Evolutionary conservation across 1,140 invertebrate genomes (phyloP).

Genomic region (Apocrypta bakeri): DNA sequence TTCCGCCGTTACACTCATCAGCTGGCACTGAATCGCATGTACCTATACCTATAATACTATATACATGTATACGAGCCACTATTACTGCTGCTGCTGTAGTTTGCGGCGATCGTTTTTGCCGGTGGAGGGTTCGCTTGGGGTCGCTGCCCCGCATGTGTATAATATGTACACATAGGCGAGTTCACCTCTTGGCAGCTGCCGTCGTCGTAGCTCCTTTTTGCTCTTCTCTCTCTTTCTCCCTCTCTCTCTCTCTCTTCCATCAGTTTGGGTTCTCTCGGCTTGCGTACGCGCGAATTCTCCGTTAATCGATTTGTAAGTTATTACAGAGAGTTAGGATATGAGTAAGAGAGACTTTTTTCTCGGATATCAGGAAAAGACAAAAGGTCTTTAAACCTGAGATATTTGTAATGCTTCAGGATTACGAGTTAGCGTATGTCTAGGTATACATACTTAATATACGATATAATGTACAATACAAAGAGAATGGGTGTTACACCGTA

Average conservation of each 20-base stretch:
- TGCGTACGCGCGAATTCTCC: not conserved
- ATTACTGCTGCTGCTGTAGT: not conserved
- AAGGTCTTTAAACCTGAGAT: not conserved
- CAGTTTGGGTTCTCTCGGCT: not conserved
- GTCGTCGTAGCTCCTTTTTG: not conserved
- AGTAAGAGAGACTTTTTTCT: not conserved
- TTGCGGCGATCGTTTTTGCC: conserved; percentile 13
- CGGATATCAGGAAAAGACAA: not conserved
- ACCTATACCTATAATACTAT: not conserved
- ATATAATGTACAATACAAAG: not conserved
- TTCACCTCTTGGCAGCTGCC: conserved; percentile 12
- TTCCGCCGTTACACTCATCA: not conserved
- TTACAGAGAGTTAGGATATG: not conserved
- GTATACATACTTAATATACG: too few species aligned
- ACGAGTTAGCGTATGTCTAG: not conserved
- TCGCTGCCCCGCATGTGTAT: not conserved
- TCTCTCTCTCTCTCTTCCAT: conserved; percentile 16
- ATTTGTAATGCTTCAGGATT: not conserved
- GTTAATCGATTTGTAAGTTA: conserved; percentile 29
- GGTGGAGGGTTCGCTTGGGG: conserved; percentile 30
- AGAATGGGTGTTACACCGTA: not conserved
- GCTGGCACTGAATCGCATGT: not conserved
- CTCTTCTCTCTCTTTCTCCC: conserved; percentile 11
- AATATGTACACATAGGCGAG: not conserved
- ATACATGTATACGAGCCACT: not conserved